Conservation (phyloP, 2,888 invertebrate species). For the Cantharis flavilabris region DNA sequence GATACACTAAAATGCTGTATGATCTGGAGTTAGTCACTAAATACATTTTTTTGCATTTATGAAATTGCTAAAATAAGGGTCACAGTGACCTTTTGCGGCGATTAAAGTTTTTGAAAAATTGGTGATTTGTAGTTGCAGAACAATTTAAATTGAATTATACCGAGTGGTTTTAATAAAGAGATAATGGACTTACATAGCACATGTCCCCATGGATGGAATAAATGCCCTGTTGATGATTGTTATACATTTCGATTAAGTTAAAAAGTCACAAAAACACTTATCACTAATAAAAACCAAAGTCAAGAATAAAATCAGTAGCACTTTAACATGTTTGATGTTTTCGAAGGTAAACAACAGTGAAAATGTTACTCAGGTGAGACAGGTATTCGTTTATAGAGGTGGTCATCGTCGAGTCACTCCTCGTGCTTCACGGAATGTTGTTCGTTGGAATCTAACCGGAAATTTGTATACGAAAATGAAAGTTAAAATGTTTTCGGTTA, state of each 20-base stretch:
- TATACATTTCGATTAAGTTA: conserved; percentile 41
- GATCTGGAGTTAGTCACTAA: neutral
- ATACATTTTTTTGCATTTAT: neutral
- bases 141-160: neutral
- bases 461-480: conserved; percentile 28
- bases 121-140: too few species aligned
- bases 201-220: conserved; percentile 42
- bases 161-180: neutral
- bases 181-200: conserved; percentile 45
- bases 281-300: conserved; percentile 23
- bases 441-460: conserved; percentile 24
- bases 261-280: conserved; percentile 1
- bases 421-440: conserved; percentile 20
- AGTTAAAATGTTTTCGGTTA: conserved; percentile 3
- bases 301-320: conserved; percentile 10
- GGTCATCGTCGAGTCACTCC: conserved; percentile 26
- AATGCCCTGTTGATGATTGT: conserved; percentile 42
- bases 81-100: neutral
- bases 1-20: neutral
- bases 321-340: neutral
- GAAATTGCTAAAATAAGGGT: neutral
- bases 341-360: neutral
- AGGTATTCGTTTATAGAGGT: conserved; percentile 14
- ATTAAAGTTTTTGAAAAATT: neutral
- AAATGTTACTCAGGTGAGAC: conserved; percentile 6